Evolutionary conservation across 2,888 invertebrate species (phyloP).

Genomic region (Calameuta pallipes): DNA sequence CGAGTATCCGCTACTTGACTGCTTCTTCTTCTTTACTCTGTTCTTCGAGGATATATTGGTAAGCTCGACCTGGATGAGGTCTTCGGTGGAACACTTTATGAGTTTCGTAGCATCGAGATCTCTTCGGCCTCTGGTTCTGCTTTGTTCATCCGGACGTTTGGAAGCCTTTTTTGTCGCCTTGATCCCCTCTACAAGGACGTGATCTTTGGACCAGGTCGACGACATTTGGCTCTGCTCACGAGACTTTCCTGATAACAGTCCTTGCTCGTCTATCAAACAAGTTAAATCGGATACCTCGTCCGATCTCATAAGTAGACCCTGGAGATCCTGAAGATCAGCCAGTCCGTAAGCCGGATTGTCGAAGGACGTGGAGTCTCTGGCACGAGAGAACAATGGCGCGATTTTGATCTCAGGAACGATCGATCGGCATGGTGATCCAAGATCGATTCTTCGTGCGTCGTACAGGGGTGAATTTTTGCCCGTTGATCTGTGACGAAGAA

Average conservation of each 20-base stretch:
- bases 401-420: constrained; percentile 53
- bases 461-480: constrained; percentile 53
- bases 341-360: constrained; percentile 63
- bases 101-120: constrained; percentile 50
- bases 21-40: constrained; percentile 49
- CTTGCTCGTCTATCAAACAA: constrained; percentile 54
- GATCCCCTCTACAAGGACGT: background rate
- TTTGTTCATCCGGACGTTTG: background rate
- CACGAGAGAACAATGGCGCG: constrained; percentile 45
- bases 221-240: constrained; percentile 21
- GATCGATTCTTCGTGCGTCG: constrained; percentile 56
- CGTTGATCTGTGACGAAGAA: constrained; percentile 25
- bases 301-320: constrained; percentile 53
- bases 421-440: constrained; percentile 56
- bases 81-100: constrained; percentile 55
- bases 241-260: constrained; percentile 29
- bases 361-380: constrained; percentile 53
- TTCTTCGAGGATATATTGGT: constrained; percentile 22
- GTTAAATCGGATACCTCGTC: constrained; percentile 59
- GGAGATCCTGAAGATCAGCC: constrained; percentile 53
- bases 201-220: constrained; percentile 11
- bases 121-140: background rate
- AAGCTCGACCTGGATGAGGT: constrained; percentile 42
- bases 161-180: background rate
- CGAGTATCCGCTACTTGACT: constrained; percentile 61